Conservation (phyloP, 2,113 vertebrate genomes). For the Psophia crepitans region DNA sequence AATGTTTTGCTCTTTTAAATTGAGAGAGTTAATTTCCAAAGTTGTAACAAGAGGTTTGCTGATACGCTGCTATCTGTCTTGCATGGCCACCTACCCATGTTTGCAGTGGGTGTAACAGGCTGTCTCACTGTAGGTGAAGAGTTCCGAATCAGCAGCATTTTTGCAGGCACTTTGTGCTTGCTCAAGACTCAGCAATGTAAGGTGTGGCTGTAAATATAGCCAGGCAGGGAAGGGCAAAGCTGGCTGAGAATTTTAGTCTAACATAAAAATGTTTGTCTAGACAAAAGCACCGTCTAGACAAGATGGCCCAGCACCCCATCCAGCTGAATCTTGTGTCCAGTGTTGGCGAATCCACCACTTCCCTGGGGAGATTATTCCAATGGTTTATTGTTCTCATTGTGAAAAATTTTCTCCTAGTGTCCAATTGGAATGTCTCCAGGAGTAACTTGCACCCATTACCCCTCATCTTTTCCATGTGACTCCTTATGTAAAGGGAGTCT, state of each 20-base stretch:
- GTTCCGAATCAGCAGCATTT: background rate
- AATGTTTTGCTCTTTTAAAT: background rate
- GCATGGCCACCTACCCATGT: background rate
- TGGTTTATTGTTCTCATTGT: too few species aligned
- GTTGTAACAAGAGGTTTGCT: background rate
- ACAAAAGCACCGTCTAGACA: too few species aligned
- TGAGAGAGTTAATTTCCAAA: background rate
- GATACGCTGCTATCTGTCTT: background rate
- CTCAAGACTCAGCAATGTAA: background rate
- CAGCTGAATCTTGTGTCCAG: too few species aligned
- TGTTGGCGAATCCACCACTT: too few species aligned
- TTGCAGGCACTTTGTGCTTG: background rate
- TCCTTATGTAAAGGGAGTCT: too few species aligned
- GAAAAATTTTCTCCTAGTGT: too few species aligned
- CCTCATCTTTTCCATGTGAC: too few species aligned
- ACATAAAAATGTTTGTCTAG: background rate
- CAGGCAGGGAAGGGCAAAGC: background rate
- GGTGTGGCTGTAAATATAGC: background rate
- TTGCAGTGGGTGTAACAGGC: background rate
- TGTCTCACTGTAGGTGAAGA: background rate
- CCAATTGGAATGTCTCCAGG: too few species aligned
- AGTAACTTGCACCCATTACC: too few species aligned
- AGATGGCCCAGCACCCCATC: too few species aligned
- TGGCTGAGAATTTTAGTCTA: background rate
- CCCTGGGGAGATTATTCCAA: too few species aligned